phyloP scores from a whole-genome alignment of 2,888 invertebrate species.

The Polylopha cassiicola region DNA sequence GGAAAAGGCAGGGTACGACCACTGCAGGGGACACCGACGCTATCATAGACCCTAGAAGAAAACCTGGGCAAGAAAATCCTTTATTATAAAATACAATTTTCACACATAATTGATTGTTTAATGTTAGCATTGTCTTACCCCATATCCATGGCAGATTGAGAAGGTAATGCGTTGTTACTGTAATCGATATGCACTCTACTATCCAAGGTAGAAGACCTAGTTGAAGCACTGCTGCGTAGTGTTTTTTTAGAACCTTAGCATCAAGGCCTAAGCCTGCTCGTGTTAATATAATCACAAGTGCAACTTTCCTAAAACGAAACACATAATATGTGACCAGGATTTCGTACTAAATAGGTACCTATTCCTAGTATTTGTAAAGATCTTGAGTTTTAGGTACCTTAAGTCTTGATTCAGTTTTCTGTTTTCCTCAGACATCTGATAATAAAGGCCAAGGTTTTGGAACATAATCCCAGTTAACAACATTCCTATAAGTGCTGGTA shows the following conservation, averaged over 20 bases:
- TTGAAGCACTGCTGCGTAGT: constrained; percentile 84
- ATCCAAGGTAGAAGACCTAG: constrained; percentile 88
- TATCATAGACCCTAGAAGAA: constrained; percentile 86
- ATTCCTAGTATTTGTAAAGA: no score
- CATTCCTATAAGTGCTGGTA: constrained; percentile 88
- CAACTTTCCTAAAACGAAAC: constrained; percentile 80
- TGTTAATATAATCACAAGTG: constrained; percentile 88
- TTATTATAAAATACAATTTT: constrained; percentile 9
- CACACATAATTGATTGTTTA: no score
- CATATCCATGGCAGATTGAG: constrained; percentile 87
- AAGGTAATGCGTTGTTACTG: constrained; percentile 79
- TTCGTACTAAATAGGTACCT: background rate
- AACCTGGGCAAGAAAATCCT: constrained; percentile 42
- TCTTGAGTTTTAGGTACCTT: constrained; percentile 70
- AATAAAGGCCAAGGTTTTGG: constrained; percentile 80
- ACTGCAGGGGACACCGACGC: constrained; percentile 95
- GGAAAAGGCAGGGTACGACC: constrained; percentile 89
- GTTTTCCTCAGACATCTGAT: constrained; percentile 79
- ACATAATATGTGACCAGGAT: background rate
- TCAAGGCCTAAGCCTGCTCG: constrained; percentile 91
- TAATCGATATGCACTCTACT: constrained; percentile 81
- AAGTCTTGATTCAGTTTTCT: constrained; percentile 80
- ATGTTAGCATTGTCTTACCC: constrained; percentile 61
- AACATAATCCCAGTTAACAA: constrained; percentile 83
- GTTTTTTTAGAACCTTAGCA: constrained; percentile 82